Evolutionary conservation across 2,797 vertebrate genomes (phyloP).

Genomic region (Falco rusticolus): DNA sequence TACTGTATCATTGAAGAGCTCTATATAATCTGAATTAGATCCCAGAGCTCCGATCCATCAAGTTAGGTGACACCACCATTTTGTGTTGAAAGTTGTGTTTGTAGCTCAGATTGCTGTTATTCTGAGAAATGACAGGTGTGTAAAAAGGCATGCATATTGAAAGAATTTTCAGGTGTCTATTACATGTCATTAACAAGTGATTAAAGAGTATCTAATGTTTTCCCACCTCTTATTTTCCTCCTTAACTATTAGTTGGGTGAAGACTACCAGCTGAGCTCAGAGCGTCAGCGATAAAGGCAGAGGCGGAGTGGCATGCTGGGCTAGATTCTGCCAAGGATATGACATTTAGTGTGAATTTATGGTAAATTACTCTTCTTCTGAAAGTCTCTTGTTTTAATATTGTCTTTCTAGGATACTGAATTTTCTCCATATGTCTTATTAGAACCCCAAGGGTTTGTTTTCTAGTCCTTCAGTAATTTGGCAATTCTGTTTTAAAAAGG

Average conservation of each 20-base stretch:
- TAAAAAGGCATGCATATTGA: neutral
- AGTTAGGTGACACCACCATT: neutral
- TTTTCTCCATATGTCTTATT: accelerated
- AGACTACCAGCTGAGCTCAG: neutral
- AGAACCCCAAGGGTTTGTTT: neutral
- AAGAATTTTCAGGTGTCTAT: neutral
- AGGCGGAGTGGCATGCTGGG: neutral
- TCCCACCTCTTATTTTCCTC: neutral
- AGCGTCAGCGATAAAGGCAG: neutral
- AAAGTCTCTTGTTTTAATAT: neutral
- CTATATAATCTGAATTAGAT: neutral
- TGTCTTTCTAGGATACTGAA: neutral
- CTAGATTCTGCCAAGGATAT: neutral
- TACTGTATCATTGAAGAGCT: neutral
- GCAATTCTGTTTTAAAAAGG: neutral
- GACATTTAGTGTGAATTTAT: neutral
- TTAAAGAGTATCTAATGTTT: neutral
- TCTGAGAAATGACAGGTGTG: neutral
- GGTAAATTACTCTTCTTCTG: neutral
- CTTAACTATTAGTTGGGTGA: neutral
- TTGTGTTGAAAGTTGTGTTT: neutral
- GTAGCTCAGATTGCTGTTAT: neutral
- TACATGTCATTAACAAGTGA: neutral
- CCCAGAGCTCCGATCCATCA: neutral
- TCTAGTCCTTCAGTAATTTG: neutral